Base-by-base conservation (phyloP, 2,113 vertebrate genomes). In the Brachypteracias leptosomus region DNA sequence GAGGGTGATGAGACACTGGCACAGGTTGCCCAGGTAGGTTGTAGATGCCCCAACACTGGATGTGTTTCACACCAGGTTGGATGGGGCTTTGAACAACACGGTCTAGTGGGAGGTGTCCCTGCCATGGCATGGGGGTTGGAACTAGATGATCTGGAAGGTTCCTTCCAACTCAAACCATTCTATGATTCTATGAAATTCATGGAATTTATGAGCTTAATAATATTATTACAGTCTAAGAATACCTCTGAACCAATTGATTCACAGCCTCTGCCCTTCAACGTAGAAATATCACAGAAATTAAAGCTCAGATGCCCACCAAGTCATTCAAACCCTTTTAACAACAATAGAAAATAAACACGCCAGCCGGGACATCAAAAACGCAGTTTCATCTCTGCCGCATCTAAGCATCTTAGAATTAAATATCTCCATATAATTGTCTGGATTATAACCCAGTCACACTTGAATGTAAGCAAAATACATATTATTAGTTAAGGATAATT, bases 311-410 rank as follows among this genome's bases (percentile, higher is more conserved):
- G 7, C 17, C 36, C 42, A 59, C 6, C 52, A 4, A 47, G 42
- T 31, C 42, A 61, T 25, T 57, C 59, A 63, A 63, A 80, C 9
- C 62, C 51, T 63, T 77, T 68, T 12, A 85, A 76, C 3, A 2
- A 62, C 33, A 65, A 44, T 26, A 35, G 1, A 5, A 55, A 71
- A 76, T 2, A 13, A 76, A 35, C 46, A n/a, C 0, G 0, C 18
- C 3, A 3, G 44, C 44, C 0, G 1, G 11, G 31, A 40, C 40
- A 63, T 12, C 52, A 35, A 0, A 25, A 79, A 38, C 4, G 3
- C 20, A 6, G 11, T 36, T 86, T 63, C 71, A 66, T n/a, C 85
- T 81, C 65, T 49, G 71, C 44, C 88, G 88, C 68, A 59, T 77
- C 82, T 25, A 35, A 93, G 59, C 42, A 21, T 55, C 46, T 78